Evolutionary conservation across 2,797 vertebrate species (phyloP).

Genomic region (Myripristis murdjan): DNA sequence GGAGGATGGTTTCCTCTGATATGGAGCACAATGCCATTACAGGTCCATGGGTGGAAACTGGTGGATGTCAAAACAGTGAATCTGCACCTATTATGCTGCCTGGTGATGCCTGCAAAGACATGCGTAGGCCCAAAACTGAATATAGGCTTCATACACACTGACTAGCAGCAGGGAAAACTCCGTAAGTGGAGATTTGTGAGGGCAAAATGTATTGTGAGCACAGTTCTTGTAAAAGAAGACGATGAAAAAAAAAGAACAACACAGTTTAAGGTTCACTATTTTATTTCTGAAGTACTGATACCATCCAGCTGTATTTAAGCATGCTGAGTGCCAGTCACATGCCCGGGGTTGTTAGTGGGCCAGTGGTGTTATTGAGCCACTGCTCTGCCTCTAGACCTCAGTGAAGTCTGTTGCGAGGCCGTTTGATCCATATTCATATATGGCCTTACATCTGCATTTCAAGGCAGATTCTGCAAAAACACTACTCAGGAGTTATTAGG

Average conservation of each 20-base stretch:
- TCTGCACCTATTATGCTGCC: no score
- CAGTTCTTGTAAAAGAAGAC: background rate
- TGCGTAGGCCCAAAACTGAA: constrained; percentile 2
- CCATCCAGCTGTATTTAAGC: background rate
- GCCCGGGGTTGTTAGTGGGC: background rate
- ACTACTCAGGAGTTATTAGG: no score
- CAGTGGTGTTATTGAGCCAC: background rate
- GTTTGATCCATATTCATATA: background rate
- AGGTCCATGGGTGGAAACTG: background rate
- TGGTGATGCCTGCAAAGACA: no score
- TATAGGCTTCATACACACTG: background rate
- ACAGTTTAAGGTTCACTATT: background rate
- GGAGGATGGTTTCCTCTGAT: constrained; percentile 1
- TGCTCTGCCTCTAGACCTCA: background rate
- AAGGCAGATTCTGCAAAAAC: background rate
- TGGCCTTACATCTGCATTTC: background rate
- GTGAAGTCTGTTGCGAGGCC: no score
- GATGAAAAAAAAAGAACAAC: background rate
- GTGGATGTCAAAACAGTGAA: no score
- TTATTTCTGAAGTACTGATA: background rate
- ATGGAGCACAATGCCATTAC: background rate
- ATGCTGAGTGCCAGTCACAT: background rate
- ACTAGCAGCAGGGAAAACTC: background rate
- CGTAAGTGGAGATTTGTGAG: background rate
- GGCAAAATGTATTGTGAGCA: no score